phyloP scores from a whole-genome alignment of 2,113 vertebrate species.

The Phrynocephalus versicolor region DNA sequence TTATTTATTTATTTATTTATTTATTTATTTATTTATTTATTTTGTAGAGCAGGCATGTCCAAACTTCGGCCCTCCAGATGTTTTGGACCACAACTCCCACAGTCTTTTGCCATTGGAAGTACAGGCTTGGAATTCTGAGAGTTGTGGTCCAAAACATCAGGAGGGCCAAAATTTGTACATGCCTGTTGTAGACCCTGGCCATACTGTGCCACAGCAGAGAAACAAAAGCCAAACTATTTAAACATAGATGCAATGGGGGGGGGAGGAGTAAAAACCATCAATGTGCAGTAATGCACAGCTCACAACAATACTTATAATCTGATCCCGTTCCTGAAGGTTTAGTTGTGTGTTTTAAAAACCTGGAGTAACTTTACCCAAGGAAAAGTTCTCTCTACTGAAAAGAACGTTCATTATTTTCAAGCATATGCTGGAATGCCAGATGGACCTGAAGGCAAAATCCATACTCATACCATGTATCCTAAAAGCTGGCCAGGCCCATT shows the following conservation, averaged over 20 bases:
- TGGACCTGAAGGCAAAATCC: neutral
- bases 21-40: no score
- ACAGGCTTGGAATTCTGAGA: no score
- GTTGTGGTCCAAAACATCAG: no score
- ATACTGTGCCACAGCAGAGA: neutral
- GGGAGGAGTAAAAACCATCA: neutral
- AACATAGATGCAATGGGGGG: no score
- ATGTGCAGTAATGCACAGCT: neutral
- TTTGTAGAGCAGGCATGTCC: no score
- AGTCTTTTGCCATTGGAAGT: no score
- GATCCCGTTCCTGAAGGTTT: neutral
- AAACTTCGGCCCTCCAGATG: no score
- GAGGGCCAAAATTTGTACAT: no score
- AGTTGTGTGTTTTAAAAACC: neutral
- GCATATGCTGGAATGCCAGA: neutral
- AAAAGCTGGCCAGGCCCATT: neutral
- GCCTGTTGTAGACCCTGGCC: neutral
- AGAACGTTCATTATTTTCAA: neutral
- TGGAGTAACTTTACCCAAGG: neutral
- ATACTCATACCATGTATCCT: neutral
- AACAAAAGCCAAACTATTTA: neutral
- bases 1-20: no score
- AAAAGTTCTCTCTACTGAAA: neutral
- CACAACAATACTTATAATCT: neutral
- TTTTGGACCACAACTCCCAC: no score